These are phyloP conservation scores for Silurus aristotelis DNA, from an alignment of 2,797 vertebrate species.

Conservation along the genomic window DNA sequence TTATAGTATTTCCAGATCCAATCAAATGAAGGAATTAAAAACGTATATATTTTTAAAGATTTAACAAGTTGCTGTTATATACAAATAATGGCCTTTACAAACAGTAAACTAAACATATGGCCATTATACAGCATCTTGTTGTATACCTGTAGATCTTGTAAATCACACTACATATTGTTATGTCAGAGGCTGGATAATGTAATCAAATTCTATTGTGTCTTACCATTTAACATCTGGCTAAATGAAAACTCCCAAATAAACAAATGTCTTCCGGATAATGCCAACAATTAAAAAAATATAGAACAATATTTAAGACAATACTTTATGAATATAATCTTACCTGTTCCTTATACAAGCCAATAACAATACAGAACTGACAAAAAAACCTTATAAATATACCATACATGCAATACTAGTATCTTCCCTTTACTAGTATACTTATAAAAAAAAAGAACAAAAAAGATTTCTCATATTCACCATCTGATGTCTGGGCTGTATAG, in stretches of 20 bases:
- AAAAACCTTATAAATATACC: not conserved
- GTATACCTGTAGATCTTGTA: not conserved
- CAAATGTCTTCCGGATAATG: not conserved
- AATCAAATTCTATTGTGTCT: not conserved
- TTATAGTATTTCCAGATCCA: too few species aligned
- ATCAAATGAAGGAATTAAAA: too few species aligned
- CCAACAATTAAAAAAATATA: not conserved
- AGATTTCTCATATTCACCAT: not conserved
- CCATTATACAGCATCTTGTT: not conserved
- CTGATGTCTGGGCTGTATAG: conserved; percentile 4
- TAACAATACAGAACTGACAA: not conserved
- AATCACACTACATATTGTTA: not conserved
- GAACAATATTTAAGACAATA: not conserved
- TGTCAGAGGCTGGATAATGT: not conserved
- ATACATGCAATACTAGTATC: not conserved
- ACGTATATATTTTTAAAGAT: too few species aligned
- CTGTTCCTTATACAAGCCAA: not conserved
- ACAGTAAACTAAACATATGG: not conserved
- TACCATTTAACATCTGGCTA: not conserved
- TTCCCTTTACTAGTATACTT: too few species aligned
- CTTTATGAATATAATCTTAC: not conserved
- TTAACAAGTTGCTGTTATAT: not conserved
- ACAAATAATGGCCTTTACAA: not conserved
- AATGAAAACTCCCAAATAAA: not conserved
- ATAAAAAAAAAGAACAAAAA: too few species aligned